Base-by-base conservation (phyloP, 2,113 vertebrate genomes). In the Laticauda colubrina region DNA sequence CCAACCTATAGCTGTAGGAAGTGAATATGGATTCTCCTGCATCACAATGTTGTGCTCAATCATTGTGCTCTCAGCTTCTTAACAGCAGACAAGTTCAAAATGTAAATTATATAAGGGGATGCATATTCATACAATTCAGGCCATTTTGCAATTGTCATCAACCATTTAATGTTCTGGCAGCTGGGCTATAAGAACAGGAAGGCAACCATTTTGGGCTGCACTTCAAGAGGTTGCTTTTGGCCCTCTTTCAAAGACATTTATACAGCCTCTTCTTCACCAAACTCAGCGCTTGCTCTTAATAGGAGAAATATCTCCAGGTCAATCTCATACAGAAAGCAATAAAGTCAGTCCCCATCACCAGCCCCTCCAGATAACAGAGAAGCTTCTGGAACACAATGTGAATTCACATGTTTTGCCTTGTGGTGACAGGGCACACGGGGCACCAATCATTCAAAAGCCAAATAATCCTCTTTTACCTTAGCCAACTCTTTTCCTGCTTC, bases 321-420 rank as follows among this genome's bases (percentile, higher is more conserved):
- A 86, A 90, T 90, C 45, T 86, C 56, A 86, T 93, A 87, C 89
- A 64, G 81, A 90, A 90, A 93, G 92, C 92, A 93, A 93, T 93
- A 93, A 93, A 93, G 61, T 87, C 92, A 87, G 81, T 57, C 53
- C n/a, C 45, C 56, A 59, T 87, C 61, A 59, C 89, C 14, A 34
- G 5, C 45, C 81, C 86, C n/a, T 85, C 75, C 56, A 34, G 26
- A 11, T 87, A 64, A 90, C 45, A 85, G 81, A 90, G 92, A 87
- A 21, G 75, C 7, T 61, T 34, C 43, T 24, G 7, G 45, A 18
- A 64, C 29, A 15, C 55, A 93, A 55, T 85, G n/a, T 61, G 54
- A 43, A 59, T 75, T 75, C 53, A 57, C 29, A 85, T 81, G 75
- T 24, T 85, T 88, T 89, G 89, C 85, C 39, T 87, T 69, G 39